phyloP scores from a whole-genome alignment of 2,888 invertebrate genomes.

The Coenonympha glycerion region DNA sequence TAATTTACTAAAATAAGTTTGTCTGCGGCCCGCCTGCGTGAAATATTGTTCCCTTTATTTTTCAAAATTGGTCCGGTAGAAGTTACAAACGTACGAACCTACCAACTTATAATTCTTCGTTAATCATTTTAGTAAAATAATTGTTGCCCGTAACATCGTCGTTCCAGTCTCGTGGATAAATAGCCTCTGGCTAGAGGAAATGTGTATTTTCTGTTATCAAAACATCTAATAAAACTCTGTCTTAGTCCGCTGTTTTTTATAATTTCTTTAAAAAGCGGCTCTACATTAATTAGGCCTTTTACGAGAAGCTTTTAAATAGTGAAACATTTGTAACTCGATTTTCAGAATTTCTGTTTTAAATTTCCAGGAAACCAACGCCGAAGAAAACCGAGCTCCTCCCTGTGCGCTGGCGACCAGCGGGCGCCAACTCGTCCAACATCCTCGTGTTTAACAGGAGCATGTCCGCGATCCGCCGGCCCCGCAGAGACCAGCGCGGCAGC shows the following conservation, averaged over 20 bases:
- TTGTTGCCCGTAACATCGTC: no score
- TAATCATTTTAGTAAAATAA: no score
- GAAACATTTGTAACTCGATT: neutral
- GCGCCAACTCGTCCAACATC: slow-evolving; percentile 39
- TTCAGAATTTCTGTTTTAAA: neutral
- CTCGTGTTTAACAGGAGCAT: slow-evolving; percentile 42
- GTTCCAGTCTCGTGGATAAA: no score
- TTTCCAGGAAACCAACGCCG: slow-evolving; percentile 60
- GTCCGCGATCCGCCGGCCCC: slow-evolving; percentile 35
- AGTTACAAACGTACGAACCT: no score
- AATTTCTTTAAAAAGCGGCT: neutral
- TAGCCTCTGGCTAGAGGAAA: no score
- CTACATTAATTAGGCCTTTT: neutral
- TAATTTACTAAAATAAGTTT: no score
- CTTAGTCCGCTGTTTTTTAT: neutral
- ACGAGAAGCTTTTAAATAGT: neutral
- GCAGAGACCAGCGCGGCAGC: slow-evolving; percentile 31
- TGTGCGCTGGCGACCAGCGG: slow-evolving; percentile 44
- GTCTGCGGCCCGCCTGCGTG: no score
- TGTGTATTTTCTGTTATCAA: no score
- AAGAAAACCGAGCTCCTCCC: slow-evolving; percentile 38
- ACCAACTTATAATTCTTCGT: no score
- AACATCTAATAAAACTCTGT: no score
- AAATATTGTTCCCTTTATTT: no score
- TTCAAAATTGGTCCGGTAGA: no score